A percentile compares a stretch with the other conserved stretches of the same genome.
These are phyloP conservation scores for Amphiura filiformis DNA, from an alignment of 35 echinoderm and acorn worm genomes.

Conservation along the genomic window DNA sequence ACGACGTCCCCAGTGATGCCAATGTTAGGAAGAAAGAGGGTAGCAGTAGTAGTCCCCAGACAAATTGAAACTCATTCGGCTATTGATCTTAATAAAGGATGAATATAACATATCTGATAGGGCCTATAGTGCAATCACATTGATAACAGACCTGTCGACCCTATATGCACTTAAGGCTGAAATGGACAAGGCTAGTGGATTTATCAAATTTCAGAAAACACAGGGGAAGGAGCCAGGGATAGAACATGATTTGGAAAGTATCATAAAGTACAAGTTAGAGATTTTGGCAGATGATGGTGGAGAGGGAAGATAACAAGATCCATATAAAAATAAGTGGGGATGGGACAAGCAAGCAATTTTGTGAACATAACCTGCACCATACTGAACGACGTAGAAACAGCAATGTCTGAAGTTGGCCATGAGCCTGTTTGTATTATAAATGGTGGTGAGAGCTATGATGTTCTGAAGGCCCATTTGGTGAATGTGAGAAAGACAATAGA, in stretches of 20 bases:
- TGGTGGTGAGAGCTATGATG: constrained; percentile 15
- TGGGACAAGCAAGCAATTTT: constrained; percentile 18
- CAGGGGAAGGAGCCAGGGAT: background rate
- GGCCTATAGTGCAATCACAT: background rate
- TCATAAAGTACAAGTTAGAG: background rate
- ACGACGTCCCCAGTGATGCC: background rate
- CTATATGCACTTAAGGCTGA: background rate
- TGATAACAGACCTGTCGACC: background rate
- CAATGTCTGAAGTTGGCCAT: background rate
- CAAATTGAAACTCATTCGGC: background rate
- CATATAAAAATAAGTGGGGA: constrained; percentile 28
- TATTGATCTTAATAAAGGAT: background rate
- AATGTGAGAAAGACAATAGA: background rate
- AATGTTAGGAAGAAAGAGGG: background rate
- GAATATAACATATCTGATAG: background rate
- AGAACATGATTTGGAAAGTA: background rate
- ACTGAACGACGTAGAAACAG: background rate
- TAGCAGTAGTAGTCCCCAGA: background rate
- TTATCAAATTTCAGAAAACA: background rate
- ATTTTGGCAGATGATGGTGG: background rate
- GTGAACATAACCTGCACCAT: constrained; percentile 11
- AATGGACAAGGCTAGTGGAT: background rate
- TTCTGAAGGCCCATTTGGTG: constrained; percentile 12
- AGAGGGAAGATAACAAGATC: background rate
- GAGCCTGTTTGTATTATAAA: constrained; percentile 12